These are phyloP conservation scores for Drosophila merina DNA, from an alignment of 2,888 invertebrate species.

Conservation along the genomic window DNA sequence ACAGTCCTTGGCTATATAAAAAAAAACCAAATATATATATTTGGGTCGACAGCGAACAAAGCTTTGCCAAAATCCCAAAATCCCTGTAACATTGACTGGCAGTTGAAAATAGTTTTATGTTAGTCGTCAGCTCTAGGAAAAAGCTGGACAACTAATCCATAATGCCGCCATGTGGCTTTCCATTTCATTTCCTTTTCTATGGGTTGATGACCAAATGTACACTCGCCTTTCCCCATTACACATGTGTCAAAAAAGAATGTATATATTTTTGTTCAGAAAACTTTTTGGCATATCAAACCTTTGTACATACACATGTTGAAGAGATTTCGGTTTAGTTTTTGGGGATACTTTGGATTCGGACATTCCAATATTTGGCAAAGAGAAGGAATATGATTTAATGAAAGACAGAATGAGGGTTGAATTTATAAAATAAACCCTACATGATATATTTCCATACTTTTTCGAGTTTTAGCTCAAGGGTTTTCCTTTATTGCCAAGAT, in stretches of 20 bases:
- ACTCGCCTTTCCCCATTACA: slow-evolving; percentile 2
- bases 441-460: too few relatives aligned
- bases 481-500: too few relatives aligned
- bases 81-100: slow-evolving; percentile 24
- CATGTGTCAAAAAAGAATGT: slow-evolving; percentile 60
- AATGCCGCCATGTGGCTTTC: slow-evolving; percentile 50
- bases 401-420: background rate
- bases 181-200: slow-evolving; percentile 33
- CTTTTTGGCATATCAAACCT: slow-evolving; percentile 40
- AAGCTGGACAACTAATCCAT: slow-evolving; percentile 46
- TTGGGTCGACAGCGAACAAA: background rate
- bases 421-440: too few relatives aligned
- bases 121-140: slow-evolving; percentile 9
- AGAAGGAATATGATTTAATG: background rate
- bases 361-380: background rate
- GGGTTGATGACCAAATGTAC: slow-evolving; percentile 16
- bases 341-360: background rate
- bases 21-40: background rate
- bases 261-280: slow-evolving; percentile 22
- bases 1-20: background rate
- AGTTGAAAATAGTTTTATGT: slow-evolving; percentile 21
- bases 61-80: slow-evolving; percentile 4
- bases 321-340: slow-evolving; percentile 12
- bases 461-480: too few relatives aligned
- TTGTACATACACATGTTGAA: slow-evolving; percentile 31